Percentiles rank a stretch among this genome's conserved stretches.
Evolutionary conservation across 2,113 vertebrate genomes (phyloP).

Genomic region (Sciurus niger): DNA sequence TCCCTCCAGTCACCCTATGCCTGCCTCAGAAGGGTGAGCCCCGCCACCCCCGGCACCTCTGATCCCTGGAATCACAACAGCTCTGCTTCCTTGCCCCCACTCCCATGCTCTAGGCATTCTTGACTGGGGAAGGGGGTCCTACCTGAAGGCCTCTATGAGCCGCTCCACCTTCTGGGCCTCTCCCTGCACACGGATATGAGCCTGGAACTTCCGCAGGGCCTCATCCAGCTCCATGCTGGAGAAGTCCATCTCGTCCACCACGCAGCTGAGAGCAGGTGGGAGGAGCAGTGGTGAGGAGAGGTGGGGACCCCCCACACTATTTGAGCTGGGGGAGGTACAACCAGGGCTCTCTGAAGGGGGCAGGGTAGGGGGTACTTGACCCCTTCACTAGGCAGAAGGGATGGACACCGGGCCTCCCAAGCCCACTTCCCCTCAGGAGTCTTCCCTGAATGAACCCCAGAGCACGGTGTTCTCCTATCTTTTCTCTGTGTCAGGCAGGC

Average conservation of each 20-base stretch:
- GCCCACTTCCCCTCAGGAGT: background rate
- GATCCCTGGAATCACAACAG: fast-evolving
- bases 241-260: constrained; percentile 99
- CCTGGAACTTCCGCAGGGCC: constrained; percentile 98
- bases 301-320: fast-evolving
- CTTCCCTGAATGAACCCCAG: background rate
- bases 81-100: background rate
- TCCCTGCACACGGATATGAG: constrained; percentile 98
- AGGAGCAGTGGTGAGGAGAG: background rate
- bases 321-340: background rate
- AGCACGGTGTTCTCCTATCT: background rate
- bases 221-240: constrained; percentile 98
- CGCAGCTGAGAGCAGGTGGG: constrained; percentile 90
- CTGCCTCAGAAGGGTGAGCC: background rate
- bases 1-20: background rate
- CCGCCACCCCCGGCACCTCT: background rate
- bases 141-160: constrained; percentile 99
- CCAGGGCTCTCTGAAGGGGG: background rate
- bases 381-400: background rate
- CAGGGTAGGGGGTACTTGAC: background rate
- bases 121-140: constrained; percentile 32
- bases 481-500: background rate
- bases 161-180: constrained; percentile 99
- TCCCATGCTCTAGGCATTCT: background rate
- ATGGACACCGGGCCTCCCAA: background rate